phyloP scores from a whole-genome alignment of 2,113 vertebrate species.

The Cynoglossus semilaevis region DNA sequence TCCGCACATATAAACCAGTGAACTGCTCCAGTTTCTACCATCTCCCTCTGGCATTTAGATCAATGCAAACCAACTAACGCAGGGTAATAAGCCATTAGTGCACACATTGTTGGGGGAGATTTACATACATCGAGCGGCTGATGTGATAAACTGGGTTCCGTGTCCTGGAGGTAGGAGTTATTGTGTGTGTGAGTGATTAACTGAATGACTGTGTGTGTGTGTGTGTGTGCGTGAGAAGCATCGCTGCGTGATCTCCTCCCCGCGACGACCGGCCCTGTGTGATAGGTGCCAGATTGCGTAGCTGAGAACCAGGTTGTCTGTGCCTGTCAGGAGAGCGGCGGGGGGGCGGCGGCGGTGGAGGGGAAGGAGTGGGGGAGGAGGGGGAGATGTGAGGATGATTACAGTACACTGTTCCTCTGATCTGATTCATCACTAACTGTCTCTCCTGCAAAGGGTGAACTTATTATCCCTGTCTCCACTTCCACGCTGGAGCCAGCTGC shows the following conservation, averaged over 20 bases:
- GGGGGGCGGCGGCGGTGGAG: neutral
- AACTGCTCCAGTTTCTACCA: constrained; percentile 59
- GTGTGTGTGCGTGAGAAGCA: constrained; percentile 23
- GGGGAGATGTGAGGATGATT: constrained; percentile 66
- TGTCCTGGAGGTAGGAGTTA: constrained; percentile 66
- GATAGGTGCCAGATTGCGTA: constrained; percentile 72
- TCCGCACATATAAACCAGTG: constrained; percentile 55
- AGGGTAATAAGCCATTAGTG: constrained; percentile 76
- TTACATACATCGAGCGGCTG: constrained; percentile 72
- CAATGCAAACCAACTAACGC: constrained; percentile 79
- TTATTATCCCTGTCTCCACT: constrained; percentile 75
- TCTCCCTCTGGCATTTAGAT: constrained; percentile 70
- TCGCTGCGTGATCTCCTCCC: constrained; percentile 46
- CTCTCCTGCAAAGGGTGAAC: constrained; percentile 69
- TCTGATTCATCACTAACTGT: constrained; percentile 70
- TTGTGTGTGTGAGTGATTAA: constrained; percentile 62
- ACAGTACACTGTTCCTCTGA: constrained; percentile 72
- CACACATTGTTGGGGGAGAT: constrained; percentile 71
- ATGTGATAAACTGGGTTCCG: constrained; percentile 61
- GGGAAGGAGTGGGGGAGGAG: constrained; percentile 21
- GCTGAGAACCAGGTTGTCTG: constrained; percentile 71
- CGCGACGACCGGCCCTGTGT: constrained; percentile 53
- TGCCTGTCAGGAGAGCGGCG: constrained; percentile 61
- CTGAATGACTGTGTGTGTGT: constrained; percentile 13
- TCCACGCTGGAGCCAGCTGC: constrained; percentile 69